A percentile compares a stretch with the other conserved stretches of the same genome.
Conservation (phyloP, 1,140 invertebrate species). For the Cepaea nemoralis region DNA sequence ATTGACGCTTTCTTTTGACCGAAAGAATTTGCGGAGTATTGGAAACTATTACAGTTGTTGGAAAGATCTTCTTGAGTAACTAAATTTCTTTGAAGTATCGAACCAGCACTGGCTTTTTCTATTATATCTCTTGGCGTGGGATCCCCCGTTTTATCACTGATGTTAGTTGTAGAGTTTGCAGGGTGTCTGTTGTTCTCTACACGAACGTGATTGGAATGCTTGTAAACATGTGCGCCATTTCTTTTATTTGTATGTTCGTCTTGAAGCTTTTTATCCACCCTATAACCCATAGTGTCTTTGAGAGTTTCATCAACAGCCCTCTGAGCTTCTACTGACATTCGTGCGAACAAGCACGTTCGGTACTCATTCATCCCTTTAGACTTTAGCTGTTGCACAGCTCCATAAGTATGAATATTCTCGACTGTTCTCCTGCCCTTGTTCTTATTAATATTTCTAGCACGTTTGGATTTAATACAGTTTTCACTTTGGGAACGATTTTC, state of each 20-base stretch:
- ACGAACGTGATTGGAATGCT: background rate
- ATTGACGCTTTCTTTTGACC: background rate
- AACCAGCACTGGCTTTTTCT: background rate
- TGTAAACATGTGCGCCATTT: background rate
- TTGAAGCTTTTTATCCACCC: background rate
- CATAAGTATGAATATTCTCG: too few species aligned
- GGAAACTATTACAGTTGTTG: background rate
- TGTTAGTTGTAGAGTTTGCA: background rate
- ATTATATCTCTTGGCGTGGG: background rate
- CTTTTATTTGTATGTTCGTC: background rate
- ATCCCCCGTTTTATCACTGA: background rate
- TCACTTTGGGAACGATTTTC: too few species aligned
- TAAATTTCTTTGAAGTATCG: too few species aligned
- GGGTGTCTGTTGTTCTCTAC: background rate
- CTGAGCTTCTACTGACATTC: slow-evolving; percentile 59
- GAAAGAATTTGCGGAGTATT: background rate
- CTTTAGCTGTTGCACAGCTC: too few species aligned
- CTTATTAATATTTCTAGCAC: too few species aligned
- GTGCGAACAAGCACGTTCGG: slow-evolving; percentile 41
- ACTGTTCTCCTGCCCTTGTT: too few species aligned
- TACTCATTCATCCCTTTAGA: background rate
- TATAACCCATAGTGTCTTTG: slow-evolving; percentile 46
- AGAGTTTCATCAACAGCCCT: slow-evolving; percentile 53
- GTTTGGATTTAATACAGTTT: background rate
- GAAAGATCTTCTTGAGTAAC: too few species aligned